Evolutionary conservation across 2,888 invertebrate genomes (phyloP).

Genomic region (Pasiphila rectangulata): DNA sequence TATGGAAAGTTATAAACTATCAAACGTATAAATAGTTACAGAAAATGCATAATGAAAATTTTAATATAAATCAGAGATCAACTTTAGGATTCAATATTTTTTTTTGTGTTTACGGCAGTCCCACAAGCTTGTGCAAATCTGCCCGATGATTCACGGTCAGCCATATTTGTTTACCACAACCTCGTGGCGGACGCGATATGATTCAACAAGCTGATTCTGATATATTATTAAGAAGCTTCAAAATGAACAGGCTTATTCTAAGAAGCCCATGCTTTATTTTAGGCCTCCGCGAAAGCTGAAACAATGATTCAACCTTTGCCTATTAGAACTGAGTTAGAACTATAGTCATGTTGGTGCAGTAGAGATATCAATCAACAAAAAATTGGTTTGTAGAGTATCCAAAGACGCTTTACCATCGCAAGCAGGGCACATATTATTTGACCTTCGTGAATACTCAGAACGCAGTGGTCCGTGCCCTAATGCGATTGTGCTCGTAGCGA

Average conservation of each 20-base stretch:
- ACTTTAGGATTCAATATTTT: constrained; percentile 4
- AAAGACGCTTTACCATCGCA: too few relatives aligned
- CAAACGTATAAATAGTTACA: background rate
- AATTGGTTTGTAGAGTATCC: background rate
- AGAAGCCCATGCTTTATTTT: constrained; percentile 9
- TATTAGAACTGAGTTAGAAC: too few relatives aligned
- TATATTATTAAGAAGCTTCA: constrained; percentile 22
- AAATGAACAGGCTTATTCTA: constrained; percentile 18
- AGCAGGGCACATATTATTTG: too few relatives aligned
- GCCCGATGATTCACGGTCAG: constrained; percentile 46
- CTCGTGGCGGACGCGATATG: constrained; percentile 36
- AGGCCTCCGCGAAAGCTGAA: background rate
- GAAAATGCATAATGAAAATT: background rate
- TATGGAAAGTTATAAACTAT: too few relatives aligned
- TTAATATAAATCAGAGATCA: background rate
- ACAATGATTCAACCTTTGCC: background rate
- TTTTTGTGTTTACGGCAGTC: constrained; percentile 14
- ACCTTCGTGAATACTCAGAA: background rate
- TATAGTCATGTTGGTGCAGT: too few relatives aligned
- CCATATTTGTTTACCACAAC: constrained; percentile 51
- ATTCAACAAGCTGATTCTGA: constrained; percentile 40
- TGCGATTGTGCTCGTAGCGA: too few relatives aligned
- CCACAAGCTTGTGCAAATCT: constrained; percentile 26
- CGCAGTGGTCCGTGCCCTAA: background rate
- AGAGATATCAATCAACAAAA: too few relatives aligned